Conservation (phyloP, 2,797 vertebrate genomes). For the Mormyrus proboscirostris region DNA sequence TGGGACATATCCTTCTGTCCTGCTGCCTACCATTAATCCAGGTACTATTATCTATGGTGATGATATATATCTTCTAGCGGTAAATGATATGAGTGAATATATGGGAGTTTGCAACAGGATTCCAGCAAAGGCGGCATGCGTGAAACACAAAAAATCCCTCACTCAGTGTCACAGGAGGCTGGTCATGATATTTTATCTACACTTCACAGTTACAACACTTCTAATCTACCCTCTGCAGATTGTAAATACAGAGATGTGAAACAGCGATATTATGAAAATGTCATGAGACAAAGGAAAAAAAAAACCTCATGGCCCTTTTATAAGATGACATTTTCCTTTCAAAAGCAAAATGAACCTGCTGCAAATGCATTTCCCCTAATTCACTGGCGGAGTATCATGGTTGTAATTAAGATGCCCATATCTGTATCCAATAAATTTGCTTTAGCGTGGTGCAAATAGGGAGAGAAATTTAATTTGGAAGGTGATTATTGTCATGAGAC, state of each 20-base stretch:
- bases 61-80: background rate
- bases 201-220: conserved; percentile 7
- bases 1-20: background rate
- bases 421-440: conserved; percentile 13
- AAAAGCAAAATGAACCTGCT: background rate
- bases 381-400: background rate
- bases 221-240: background rate
- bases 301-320: background rate
- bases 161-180: background rate
- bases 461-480: conserved; percentile 12
- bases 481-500: background rate
- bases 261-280: conserved; percentile 13
- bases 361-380: background rate
- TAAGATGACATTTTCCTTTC: background rate
- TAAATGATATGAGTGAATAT: background rate
- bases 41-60: background rate
- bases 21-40: background rate
- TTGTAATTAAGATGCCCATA: conserved; percentile 12
- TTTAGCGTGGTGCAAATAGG: conserved; percentile 5
- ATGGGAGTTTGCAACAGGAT: background rate
- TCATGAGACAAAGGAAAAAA: conserved; percentile 15
- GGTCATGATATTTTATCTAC: background rate
- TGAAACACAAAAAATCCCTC: background rate
- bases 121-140: background rate
- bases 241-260: conserved; percentile 4